Percentiles rank a stretch among this genome's conserved stretches.
phyloP scores from a whole-genome alignment of 2,113 vertebrate genomes.

The Notarius quadriscutis region DNA sequence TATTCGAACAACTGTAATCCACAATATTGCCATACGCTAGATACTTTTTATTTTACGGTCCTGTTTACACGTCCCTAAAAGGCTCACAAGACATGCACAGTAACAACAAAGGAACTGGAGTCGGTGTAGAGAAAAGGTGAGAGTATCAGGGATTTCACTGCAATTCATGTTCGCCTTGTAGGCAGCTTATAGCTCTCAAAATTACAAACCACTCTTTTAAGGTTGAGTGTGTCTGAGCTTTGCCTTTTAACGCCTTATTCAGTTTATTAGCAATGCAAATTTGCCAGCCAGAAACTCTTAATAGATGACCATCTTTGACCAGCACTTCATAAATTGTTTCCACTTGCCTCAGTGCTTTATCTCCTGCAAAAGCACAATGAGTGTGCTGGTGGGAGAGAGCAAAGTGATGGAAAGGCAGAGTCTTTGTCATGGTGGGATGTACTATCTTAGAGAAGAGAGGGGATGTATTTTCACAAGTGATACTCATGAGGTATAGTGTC shows the following conservation, averaged over 20 bases:
- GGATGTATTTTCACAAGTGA: slow-evolving; percentile 15
- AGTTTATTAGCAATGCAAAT: neutral
- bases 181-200: neutral
- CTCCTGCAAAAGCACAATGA: neutral
- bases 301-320: neutral
- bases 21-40: no score
- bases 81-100: no score
- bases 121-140: neutral
- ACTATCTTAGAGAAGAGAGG: slow-evolving; percentile 7
- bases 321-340: slow-evolving; percentile 4
- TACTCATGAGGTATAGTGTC: slow-evolving; percentile 9
- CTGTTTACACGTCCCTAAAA: neutral
- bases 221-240: neutral
- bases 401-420: slow-evolving; percentile 15
- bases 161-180: neutral
- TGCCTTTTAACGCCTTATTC: neutral
- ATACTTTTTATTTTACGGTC: neutral
- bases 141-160: neutral
- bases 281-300: neutral
- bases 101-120: neutral
- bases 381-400: slow-evolving; percentile 3
- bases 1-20: neutral
- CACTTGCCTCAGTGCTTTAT: neutral
- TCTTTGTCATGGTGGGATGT: slow-evolving; percentile 27
- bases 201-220: neutral